phyloP scores from a whole-genome alignment of 2,888 invertebrate genomes.

The Monopis laevigella region DNA sequence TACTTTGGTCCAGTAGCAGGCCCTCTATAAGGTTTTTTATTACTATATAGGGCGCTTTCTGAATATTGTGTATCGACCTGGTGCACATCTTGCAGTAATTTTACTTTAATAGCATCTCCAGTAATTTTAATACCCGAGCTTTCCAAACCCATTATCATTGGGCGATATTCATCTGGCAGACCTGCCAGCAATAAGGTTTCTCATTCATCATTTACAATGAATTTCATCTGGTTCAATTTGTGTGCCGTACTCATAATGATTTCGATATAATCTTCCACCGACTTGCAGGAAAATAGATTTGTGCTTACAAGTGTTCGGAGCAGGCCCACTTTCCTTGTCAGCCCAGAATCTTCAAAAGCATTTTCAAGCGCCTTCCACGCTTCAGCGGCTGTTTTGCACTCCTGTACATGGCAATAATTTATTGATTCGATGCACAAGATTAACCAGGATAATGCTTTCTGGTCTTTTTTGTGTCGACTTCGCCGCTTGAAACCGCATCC shows the following conservation, averaged over 20 bases:
- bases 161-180: conserved; percentile 23
- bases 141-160: conserved; percentile 22
- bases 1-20: neutral
- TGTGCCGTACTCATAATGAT: neutral
- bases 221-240: neutral
- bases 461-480: conserved; percentile 14
- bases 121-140: conserved; percentile 1
- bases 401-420: neutral
- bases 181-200: conserved; percentile 26
- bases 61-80: neutral
- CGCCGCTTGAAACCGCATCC: conserved; percentile 3
- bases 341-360: neutral
- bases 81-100: neutral
- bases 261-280: neutral
- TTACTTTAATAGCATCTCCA: neutral
- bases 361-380: neutral
- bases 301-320: neutral
- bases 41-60: neutral
- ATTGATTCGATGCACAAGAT: conserved; percentile 9
- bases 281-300: neutral
- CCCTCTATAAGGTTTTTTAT: neutral
- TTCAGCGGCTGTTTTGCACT: neutral
- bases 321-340: neutral
- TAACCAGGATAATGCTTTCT: conserved; percentile 18
- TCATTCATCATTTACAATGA: conserved; percentile 21